Percentiles rank a stretch among this genome's conserved stretches.
Evolutionary conservation across 2,888 invertebrate genomes (phyloP).

Genomic region (Papilio demoleus): DNA sequence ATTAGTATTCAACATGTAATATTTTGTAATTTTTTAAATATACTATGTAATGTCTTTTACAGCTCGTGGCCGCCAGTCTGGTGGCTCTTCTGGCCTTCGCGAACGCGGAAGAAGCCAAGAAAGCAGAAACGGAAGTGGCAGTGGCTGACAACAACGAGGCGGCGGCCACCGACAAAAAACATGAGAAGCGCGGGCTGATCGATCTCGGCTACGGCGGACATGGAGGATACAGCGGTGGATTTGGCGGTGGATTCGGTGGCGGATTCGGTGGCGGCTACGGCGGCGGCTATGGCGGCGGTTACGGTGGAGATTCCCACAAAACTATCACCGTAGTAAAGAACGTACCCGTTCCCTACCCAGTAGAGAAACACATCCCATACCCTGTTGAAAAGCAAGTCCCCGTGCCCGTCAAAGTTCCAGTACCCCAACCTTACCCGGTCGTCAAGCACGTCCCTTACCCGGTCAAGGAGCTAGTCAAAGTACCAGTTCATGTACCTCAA

Average conservation of each 20-base stretch:
- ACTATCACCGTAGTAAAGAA: slow-evolving; percentile 89
- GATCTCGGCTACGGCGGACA: slow-evolving; percentile 81
- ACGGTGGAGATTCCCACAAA: slow-evolving; percentile 75
- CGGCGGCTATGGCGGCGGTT: slow-evolving; percentile 60
- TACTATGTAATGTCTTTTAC: slow-evolving; percentile 53
- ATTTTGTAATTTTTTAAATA: slow-evolving; percentile 26
- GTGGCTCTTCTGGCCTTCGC: slow-evolving; percentile 85
- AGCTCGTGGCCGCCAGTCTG: slow-evolving; percentile 85
- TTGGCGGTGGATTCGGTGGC: slow-evolving; percentile 58
- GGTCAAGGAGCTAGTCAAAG: slow-evolving; percentile 85
- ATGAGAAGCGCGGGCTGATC: slow-evolving; percentile 88
- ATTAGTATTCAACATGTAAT: background rate
- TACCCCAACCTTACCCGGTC: slow-evolving; percentile 88
- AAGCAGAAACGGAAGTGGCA: slow-evolving; percentile 83
- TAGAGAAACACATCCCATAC: slow-evolving; percentile 87
- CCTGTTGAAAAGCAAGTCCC: slow-evolving; percentile 87
- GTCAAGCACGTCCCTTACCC: slow-evolving; percentile 86
- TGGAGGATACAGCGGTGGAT: slow-evolving; percentile 53
- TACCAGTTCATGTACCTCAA: slow-evolving; percentile 85
- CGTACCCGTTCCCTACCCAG: slow-evolving; percentile 88
- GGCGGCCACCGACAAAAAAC: slow-evolving; percentile 85
- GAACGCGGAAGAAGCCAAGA: slow-evolving; percentile 83
- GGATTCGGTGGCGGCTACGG: slow-evolving; percentile 62
- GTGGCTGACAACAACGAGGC: slow-evolving; percentile 82
- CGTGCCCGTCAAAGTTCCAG: slow-evolving; percentile 85